Conservation (phyloP, 2,113 vertebrate genomes). For the Hiodon tergisus region DNA sequence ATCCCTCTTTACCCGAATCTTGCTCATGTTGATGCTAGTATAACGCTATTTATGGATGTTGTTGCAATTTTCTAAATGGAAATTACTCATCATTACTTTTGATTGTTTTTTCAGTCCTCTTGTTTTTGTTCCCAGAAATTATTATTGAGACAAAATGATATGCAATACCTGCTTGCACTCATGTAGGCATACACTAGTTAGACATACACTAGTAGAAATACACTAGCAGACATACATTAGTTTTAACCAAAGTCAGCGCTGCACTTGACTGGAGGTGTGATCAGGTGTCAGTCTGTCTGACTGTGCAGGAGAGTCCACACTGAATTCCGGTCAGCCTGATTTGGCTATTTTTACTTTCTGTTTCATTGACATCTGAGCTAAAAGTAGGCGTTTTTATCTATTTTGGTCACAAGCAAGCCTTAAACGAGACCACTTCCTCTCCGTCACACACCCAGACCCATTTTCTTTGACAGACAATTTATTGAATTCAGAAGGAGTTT, state of each 20-base stretch:
- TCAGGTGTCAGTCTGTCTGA: constrained; percentile 63
- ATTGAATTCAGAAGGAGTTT: constrained; percentile 73
- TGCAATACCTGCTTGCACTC: constrained; percentile 97
- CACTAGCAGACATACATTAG: constrained; percentile 71
- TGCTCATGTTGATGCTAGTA: constrained; percentile 70
- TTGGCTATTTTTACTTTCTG: constrained; percentile 26
- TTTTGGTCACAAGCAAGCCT: constrained; percentile 84
- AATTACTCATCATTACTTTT: constrained; percentile 65
- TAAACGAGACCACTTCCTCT: constrained; percentile 77
- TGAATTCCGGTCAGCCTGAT: constrained; percentile 29
- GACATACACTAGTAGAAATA: constrained; percentile 69
- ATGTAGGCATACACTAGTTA: constrained; percentile 75
- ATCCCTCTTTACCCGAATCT: constrained; percentile 51
- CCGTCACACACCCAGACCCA: constrained; percentile 76
- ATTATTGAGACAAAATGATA: constrained; percentile 71
- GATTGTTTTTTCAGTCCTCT: constrained; percentile 45
- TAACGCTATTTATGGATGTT: constrained; percentile 80
- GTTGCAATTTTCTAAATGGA: constrained; percentile 68
- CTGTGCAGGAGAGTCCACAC: constrained; percentile 21
- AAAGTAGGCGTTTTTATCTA: constrained; percentile 67
- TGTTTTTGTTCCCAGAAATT: constrained; percentile 72
- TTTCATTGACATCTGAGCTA: constrained; percentile 23
- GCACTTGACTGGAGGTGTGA: constrained; percentile 75
- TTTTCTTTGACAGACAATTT: constrained; percentile 75
- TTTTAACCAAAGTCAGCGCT: constrained; percentile 82